Base-by-base conservation (phyloP, 2,113 vertebrate genomes). In the Clarias batrachus region DNA sequence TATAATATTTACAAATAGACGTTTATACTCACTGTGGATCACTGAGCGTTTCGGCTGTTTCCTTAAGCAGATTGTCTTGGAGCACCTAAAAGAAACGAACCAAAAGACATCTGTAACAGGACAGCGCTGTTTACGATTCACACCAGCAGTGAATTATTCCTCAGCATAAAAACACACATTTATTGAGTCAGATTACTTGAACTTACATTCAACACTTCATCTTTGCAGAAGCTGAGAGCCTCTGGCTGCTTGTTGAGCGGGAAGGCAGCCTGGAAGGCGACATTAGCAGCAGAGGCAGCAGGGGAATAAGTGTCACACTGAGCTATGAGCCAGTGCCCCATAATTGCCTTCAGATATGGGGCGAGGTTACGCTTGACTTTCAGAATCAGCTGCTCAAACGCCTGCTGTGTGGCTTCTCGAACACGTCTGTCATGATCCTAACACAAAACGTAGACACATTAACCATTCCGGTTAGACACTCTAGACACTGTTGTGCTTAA, bases 301-400 rank as follows among this genome's bases (percentile, higher is more conserved):
- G 98, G 97, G 4, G 95, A 92, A n/a, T 98, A 96, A 23, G 96
- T 96, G 89, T 99, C 98, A 89, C 97, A 99, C 56, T 99, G 98
- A 87, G 97, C 96, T 90, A 99, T 94, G n/a, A 99, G 95, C 98
- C 98, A 99, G 91, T 98, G 96, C 70, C 97, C 98, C 98, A 99
- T 99, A 85, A 99, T 92, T 90, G 93, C 97, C 92, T 97, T 99
- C 90, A 99, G 95, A 91, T 97, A 97, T 62, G 98, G 98, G 85
- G 98, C 98, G 90, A 99, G 93, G 85, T 97, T 96, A 88, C 98
- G 97, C 85, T 96, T 96, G 25, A 99, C 98, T 95, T 99, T 99
- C 85, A 98, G 92, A 90, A 99, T 96, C 89, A 99, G 95, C 89
- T 97, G 97, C 91, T 97, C 97, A 80, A 99, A 97, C 52, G 98